These are phyloP conservation scores for Hemicentrotus pulcherrimus DNA, from an alignment of 35 echinoderm and acorn worm species.

Conservation along the genomic window DNA sequence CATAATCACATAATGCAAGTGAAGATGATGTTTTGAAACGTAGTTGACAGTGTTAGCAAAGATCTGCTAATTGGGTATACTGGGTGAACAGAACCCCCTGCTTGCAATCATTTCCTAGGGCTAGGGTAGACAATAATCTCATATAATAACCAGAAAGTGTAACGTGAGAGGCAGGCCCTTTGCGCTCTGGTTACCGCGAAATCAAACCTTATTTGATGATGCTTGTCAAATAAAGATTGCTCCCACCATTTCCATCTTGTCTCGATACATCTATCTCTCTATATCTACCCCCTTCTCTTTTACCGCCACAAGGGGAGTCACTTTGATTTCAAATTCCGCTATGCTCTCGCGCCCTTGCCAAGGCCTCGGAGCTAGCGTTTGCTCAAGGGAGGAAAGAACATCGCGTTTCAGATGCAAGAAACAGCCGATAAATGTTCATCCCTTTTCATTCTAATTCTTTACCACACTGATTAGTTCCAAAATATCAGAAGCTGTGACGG, in stretches of 20 bases:
- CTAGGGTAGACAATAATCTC: neutral
- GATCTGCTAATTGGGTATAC: neutral
- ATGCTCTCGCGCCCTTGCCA: neutral
- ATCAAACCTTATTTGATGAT: constrained; percentile 22
- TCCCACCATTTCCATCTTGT: neutral
- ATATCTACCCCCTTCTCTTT: neutral
- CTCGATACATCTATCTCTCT: neutral
- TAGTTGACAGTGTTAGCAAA: neutral
- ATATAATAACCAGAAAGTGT: neutral
- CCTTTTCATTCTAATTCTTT: constrained; percentile 25
- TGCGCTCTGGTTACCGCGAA: constrained; percentile 4
- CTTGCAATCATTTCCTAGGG: neutral
- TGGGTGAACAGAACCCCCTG: neutral
- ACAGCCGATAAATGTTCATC: constrained; percentile 24
- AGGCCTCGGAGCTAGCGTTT: neutral
- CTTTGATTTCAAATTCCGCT: constrained; percentile 16
- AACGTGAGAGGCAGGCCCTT: neutral
- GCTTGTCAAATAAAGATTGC: neutral
- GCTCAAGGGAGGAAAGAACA: neutral
- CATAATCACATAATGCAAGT: neutral
- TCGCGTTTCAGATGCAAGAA: neutral
- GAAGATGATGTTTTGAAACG: neutral
- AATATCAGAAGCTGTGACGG: constrained; percentile 16
- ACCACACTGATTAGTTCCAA: constrained; percentile 33
- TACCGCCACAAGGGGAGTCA: neutral